Evolutionary conservation across 2,797 vertebrate genomes (phyloP).

Genomic region (Glyptemys insculpta): DNA sequence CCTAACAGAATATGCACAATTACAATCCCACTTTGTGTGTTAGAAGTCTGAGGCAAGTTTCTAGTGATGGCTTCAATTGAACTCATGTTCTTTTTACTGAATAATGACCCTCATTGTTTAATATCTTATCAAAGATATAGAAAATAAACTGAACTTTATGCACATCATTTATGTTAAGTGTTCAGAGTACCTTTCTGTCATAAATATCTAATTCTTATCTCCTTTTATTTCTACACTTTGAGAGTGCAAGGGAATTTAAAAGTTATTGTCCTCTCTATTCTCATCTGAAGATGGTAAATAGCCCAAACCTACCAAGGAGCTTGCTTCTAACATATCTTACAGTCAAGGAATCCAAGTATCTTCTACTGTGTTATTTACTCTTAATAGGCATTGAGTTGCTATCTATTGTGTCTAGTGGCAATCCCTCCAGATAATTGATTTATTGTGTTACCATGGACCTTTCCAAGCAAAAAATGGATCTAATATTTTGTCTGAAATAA

Average conservation of each 20-base stretch:
- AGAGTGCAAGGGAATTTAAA: background rate
- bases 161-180: background rate
- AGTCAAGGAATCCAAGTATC: background rate
- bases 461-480: background rate
- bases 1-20: background rate
- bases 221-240: background rate
- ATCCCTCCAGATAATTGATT: background rate
- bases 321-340: background rate
- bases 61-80: background rate
- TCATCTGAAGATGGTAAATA: background rate
- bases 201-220: background rate
- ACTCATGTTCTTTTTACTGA: background rate
- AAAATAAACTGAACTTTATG: background rate
- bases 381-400: background rate
- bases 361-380: background rate
- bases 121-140: background rate
- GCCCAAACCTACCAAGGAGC: accelerated
- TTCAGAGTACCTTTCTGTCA: background rate
- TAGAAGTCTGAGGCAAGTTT: background rate
- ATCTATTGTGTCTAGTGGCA: background rate
- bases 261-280: background rate
- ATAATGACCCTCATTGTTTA: background rate
- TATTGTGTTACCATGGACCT: background rate
- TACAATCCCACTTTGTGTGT: background rate
- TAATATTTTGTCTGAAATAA: background rate